Evolutionary conservation across 1,140 invertebrate species (phyloP), one percentile per base, ranked within the genome.

Genomic region (Aradophagus sp.): DNA sequence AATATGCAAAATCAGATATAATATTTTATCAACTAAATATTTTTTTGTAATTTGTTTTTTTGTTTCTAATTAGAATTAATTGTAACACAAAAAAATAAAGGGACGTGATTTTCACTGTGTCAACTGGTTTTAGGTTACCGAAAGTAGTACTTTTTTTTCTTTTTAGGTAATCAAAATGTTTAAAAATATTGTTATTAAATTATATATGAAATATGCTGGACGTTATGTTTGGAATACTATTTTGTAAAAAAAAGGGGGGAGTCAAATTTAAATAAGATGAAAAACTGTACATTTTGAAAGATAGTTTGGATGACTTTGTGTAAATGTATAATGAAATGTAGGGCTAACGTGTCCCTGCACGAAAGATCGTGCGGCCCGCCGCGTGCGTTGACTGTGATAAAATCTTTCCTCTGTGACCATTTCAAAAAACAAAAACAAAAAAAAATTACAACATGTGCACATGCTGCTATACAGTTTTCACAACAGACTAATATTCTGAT

Each of bases 361-460:
- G 58, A 52, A 36, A 65, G 23, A 61, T 79, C 72, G 48, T 74
- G 70, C 68, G 77, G 69, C 66, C 69, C 55, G 68, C 79, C 78
- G 77, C 75, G 62, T 73, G 58, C 56, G 62, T 67, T 82, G 71
- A 84, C 82, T 86, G 84, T 84, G 83, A 86, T 86, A 84, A 75
- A 67, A 56, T 75, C 48, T 61, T 79, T 69, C 48, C 45, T 77
- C 58, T 66, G 73, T 73, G 56, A 74, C 77, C 62, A 76, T 56
- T 80, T 76, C 14, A 74, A 47, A 42, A 67, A 34, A 11, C 15
- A 56, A 3, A 7, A n/a, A 1, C 0, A 11, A n/a, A 26, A 26
- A 36, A 6, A 19, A 8, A 8, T 31, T 31, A 31, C n/a, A 31
- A 31, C 20, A 23, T 23, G 20, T 5, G 8, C 10, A 13, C 16